A percentile compares a stretch with the other conserved stretches of the same genome.
Conservation (phyloP, 2,888 invertebrate genomes). For the Hofmannophila pseudospretella region DNA sequence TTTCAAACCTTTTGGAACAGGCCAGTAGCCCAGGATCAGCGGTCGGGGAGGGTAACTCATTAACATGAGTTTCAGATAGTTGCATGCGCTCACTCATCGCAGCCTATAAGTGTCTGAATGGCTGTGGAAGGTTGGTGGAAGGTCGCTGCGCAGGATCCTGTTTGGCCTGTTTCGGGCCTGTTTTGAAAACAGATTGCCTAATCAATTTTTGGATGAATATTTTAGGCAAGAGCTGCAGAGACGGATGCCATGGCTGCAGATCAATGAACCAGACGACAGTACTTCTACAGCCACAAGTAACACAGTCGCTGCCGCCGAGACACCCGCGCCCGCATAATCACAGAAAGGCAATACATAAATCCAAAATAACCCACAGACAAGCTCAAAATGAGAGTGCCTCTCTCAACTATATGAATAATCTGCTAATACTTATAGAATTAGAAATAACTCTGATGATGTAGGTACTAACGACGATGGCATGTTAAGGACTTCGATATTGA, state of each 20-base stretch:
- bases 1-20: no score
- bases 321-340: constrained; percentile 38
- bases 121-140: no score
- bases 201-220: not conserved
- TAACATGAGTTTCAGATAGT: no score
- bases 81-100: no score
- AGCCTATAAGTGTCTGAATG: no score
- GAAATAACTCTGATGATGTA: no score
- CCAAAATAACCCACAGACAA: not conserved
- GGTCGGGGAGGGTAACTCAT: no score
- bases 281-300: constrained; percentile 76
- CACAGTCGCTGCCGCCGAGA: constrained; percentile 35
- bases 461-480: not conserved
- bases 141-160: not conserved
- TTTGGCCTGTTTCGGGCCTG: not conserved
- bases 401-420: no score
- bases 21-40: no score
- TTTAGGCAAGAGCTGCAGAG: constrained; percentile 87
- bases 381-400: constrained; percentile 8
- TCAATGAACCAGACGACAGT: constrained; percentile 80
- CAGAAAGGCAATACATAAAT: not conserved
- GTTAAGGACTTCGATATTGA: not conserved
- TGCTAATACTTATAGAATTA: no score
- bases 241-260: constrained; percentile 87
- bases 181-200: not conserved